phyloP scores from a whole-genome alignment of 2,797 vertebrate genomes.

The Danio jaintianensis region DNA sequence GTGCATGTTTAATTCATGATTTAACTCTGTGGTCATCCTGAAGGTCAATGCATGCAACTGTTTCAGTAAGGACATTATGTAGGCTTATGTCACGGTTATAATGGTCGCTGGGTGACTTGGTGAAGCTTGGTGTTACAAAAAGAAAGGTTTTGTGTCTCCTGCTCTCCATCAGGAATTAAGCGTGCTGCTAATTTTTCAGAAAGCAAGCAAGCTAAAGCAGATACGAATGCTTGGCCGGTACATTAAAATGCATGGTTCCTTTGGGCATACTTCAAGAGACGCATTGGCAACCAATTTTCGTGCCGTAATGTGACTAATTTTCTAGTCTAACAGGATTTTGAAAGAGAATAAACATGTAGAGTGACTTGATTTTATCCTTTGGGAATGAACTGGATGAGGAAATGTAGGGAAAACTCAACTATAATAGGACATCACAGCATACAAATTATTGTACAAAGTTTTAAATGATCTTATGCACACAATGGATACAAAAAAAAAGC shows the following conservation, averaged over 20 bases:
- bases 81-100: slow-evolving; percentile 18
- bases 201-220: background rate
- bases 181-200: background rate
- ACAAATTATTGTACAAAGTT: too few relatives aligned
- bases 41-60: slow-evolving; percentile 40
- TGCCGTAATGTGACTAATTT: background rate
- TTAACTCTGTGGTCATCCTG: slow-evolving; percentile 33
- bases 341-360: background rate
- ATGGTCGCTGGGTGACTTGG: background rate
- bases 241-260: background rate
- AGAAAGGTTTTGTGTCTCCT: background rate
- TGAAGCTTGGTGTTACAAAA: background rate
- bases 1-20: slow-evolving; percentile 46
- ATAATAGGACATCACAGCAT: too few relatives aligned
- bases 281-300: background rate
- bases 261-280: slow-evolving; percentile 6
- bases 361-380: background rate
- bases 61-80: slow-evolving; percentile 22
- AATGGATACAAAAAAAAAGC: too few relatives aligned
- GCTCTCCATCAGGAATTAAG: background rate
- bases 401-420: background rate
- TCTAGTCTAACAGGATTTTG: background rate
- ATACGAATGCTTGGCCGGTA: background rate
- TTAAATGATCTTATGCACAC: too few relatives aligned
- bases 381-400: background rate